Evolutionary conservation across 2,797 vertebrate species (phyloP).

Genomic region (Podarcis lilfordi): DNA sequence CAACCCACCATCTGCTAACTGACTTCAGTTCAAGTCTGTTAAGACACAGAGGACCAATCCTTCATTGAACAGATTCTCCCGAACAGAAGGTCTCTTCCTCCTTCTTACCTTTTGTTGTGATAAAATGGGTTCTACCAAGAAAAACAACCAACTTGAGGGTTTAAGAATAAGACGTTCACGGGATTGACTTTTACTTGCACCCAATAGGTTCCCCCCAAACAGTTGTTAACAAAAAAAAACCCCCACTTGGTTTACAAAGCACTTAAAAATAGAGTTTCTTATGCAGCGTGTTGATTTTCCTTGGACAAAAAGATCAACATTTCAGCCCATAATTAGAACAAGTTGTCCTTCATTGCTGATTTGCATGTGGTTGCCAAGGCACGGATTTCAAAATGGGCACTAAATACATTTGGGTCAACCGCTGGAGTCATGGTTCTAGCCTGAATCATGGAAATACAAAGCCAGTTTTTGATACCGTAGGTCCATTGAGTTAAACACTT

Average conservation of each 20-base stretch:
- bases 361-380: neutral
- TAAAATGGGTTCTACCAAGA: constrained; percentile 12
- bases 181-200: neutral
- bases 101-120: constrained; percentile 13
- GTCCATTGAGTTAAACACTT: neutral
- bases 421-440: neutral
- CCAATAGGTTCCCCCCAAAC: neutral
- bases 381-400: neutral
- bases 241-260: neutral
- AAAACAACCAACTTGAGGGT: constrained; percentile 18
- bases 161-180: neutral
- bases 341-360: neutral
- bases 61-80: constrained; percentile 1
- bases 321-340: neutral
- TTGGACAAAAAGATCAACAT: neutral
- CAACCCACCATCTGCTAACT: neutral
- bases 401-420: constrained; percentile 23
- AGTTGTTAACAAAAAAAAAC: neutral
- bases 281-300: neutral
- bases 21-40: neutral
- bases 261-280: neutral
- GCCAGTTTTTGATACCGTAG: neutral
- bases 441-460: neutral
- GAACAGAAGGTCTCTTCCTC: neutral
- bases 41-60: neutral